Conservation (phyloP, 2,888 invertebrate species). For the Eupsilia transversa region DNA sequence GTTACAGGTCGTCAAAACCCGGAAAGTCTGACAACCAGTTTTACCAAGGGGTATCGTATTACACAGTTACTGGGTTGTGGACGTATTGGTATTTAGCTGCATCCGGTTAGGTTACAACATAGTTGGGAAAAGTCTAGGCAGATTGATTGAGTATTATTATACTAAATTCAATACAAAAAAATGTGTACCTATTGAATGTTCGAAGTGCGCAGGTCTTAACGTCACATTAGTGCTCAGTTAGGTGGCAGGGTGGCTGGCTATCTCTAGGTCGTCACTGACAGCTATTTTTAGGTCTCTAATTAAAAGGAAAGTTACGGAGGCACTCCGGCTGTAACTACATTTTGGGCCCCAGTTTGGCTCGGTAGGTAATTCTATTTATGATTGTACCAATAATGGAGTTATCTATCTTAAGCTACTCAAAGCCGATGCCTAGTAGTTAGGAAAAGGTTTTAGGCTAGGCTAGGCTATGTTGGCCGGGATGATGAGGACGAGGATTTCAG, state of each 20-base stretch:
- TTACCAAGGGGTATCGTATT: too few relatives aligned
- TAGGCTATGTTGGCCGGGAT: neutral
- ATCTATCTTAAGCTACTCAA: neutral
- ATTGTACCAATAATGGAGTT: neutral
- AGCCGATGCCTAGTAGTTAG: neutral
- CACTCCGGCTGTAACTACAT: slow-evolving; percentile 8
- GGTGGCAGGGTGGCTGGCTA: slow-evolving; percentile 18
- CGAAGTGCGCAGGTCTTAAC: slow-evolving; percentile 70
- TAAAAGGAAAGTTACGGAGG: slow-evolving; percentile 18
- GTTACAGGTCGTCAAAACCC: too few relatives aligned
- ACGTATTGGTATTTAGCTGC: too few relatives aligned
- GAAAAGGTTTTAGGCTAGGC: neutral
- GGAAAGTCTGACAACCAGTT: too few relatives aligned
- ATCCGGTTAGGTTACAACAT: too few relatives aligned
- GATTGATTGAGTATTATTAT: too few relatives aligned
- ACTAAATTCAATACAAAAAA: too few relatives aligned
- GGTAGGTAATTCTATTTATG: neutral
- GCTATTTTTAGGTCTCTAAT: slow-evolving; percentile 51
- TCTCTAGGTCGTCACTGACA: slow-evolving; percentile 23
- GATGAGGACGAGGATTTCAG: neutral
- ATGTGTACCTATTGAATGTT: slow-evolving; percentile 41
- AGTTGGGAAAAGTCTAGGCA: too few relatives aligned
- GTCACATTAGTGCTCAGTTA: slow-evolving; percentile 32
- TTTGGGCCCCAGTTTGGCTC: neutral
- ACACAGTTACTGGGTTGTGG: too few relatives aligned